A percentile compares a stretch with the other conserved stretches of the same genome.
phyloP scores from a whole-genome alignment of 2,113 vertebrate genomes.

The Pica pica region DNA sequence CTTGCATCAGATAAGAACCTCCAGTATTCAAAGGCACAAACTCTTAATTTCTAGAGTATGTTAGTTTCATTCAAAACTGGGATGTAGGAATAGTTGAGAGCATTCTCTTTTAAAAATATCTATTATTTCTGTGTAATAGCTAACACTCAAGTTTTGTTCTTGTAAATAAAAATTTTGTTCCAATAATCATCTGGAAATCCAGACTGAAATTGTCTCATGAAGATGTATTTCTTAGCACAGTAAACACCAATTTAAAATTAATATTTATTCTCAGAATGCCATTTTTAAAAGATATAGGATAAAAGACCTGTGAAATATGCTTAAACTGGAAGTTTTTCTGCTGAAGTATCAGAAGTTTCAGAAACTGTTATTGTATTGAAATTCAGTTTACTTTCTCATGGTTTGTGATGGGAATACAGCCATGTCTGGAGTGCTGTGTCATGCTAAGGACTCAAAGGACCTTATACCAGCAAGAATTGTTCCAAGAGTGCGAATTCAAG shows the following conservation, averaged over 20 bases:
- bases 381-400: background rate
- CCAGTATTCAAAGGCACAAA: background rate
- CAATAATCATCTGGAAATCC: background rate
- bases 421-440: background rate
- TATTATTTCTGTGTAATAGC: background rate
- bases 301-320: background rate
- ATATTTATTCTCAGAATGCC: background rate
- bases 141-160: background rate
- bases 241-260: background rate
- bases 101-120: background rate
- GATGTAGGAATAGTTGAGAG: background rate
- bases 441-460: background rate
- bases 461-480: background rate
- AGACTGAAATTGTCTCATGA: background rate
- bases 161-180: background rate
- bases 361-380: background rate
- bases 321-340: background rate
- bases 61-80: background rate
- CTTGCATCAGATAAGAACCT: background rate
- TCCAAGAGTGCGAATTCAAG: background rate
- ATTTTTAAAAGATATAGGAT: background rate
- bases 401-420: background rate
- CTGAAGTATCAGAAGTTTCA: background rate
- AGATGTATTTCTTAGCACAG: background rate
- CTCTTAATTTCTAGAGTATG: background rate